Evolutionary conservation across 2,888 invertebrate species (phyloP), one percentile per base, ranked within the genome.

Genomic region (Ferdinandea cuprea): DNA sequence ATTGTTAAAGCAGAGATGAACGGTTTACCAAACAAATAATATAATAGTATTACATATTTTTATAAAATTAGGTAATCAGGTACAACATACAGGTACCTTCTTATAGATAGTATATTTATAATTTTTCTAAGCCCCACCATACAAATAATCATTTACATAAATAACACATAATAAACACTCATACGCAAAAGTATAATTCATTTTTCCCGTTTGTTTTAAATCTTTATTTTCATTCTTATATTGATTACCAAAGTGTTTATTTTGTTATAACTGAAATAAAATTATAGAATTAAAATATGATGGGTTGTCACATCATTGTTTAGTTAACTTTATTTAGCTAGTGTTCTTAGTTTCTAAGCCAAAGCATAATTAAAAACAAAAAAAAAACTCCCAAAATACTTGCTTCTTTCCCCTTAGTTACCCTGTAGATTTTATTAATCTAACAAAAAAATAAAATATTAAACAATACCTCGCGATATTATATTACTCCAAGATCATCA

Each of bases 281-380:
- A 44, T 15, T 2, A 40, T 15, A 17, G 1, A 58, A n/a, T 11
- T 42, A 35, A 8, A 59, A 58, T 71, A 32, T 71, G 71, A 78
- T 78, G 78, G 78, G 78, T 78, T 78, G 44, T 59, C 78, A 78
- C 78, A 65, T 69, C 63, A 52, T 44, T 48, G 78, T 72, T 78
- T 69, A 77, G 61, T 30, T 28, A 69, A 40, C 25, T 11, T 44
- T 25, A 35, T 32, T 32, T 66, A 66, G 50, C 2, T 44, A 19
- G 61, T 28, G 9, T 46, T 32, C 17, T 61, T 59, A 52, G 48
- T 11, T 19, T 6, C 2, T 30, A 30, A 37, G 40, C 28, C 8
- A 4, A 54, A 35, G 71, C 35, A 72, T 54, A 30, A 0, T 25
- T 66, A 17, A 17, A 32, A 19, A 40, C 5, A 54, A 35, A 46